Conservation (phyloP, 1,140 invertebrate species). For the Dreissena polymorpha region DNA sequence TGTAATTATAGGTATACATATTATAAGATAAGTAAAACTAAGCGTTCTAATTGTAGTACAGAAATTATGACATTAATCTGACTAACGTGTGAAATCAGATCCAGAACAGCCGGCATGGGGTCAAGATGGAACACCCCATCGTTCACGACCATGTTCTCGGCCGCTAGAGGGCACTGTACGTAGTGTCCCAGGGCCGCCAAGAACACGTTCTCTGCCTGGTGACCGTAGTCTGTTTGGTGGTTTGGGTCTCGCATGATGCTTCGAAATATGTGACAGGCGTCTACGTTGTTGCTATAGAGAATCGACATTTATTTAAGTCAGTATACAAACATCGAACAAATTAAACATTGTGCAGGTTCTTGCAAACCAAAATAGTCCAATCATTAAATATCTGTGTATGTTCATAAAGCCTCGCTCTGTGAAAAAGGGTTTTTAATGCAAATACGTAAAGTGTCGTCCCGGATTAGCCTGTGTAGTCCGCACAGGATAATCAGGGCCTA, state of each 20-base stretch:
- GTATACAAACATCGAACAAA: neutral
- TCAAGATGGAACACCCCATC: slow-evolving; percentile 12
- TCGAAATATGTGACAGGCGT: slow-evolving; percentile 30
- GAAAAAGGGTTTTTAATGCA: too few species aligned
- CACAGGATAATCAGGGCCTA: too few species aligned
- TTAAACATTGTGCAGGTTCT: neutral
- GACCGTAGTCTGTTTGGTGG: slow-evolving; percentile 28
- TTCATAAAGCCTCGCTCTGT: too few species aligned
- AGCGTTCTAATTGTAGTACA: too few species aligned
- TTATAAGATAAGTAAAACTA: too few species aligned
- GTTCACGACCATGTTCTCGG: slow-evolving; percentile 4
- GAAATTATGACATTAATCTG: too few species aligned
- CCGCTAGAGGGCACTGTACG: slow-evolving; percentile 18
- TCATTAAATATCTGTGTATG: neutral
- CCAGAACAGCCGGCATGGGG: neutral
- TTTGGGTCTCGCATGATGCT: slow-evolving; percentile 24
- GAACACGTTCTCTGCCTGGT: slow-evolving; percentile 26
- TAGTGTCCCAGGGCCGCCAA: slow-evolving; percentile 23
- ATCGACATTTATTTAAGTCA: neutral
- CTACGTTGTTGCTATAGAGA: slow-evolving; percentile 15
- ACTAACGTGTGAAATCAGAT: neutral
- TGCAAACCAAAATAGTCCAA: neutral
- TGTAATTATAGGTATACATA: too few species aligned
- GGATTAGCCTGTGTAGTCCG: too few species aligned
- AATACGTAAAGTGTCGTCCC: neutral